Evolutionary conservation across 1,140 invertebrate species (phyloP).

Genomic region (Scylla paramamosain): DNA sequence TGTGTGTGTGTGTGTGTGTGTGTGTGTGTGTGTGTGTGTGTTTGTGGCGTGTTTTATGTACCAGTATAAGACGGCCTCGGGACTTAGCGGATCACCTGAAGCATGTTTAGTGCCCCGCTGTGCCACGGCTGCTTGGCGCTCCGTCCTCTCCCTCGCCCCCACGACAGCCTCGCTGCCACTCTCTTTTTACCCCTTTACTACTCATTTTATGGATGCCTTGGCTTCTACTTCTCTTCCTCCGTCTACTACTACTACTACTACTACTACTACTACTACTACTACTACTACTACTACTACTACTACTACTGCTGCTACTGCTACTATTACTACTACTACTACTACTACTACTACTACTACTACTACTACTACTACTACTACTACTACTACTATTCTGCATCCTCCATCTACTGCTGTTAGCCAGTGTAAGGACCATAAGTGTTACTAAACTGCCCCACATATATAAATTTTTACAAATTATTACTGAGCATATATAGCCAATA

Average conservation of each 20-base stretch:
- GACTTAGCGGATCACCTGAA: not conserved
- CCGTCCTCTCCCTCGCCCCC: not conserved
- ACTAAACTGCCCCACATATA: too few relatives aligned
- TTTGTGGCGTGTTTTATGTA: not conserved
- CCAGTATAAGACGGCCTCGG: not conserved
- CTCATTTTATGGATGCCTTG: not conserved
- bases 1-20: too few relatives aligned
- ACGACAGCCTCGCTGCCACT: not conserved
- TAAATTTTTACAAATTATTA: too few relatives aligned
- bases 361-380: not conserved
- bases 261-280: not conserved
- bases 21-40: too few relatives aligned
- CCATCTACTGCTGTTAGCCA: too few relatives aligned
- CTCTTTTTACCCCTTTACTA: not conserved
- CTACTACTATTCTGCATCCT: not conserved
- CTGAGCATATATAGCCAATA: too few relatives aligned
- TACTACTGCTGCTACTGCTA: not conserved
- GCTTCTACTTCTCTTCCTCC: not conserved
- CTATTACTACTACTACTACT: not conserved
- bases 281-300: conserved; percentile 3
- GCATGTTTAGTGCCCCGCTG: not conserved
- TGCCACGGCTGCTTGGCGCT: not conserved
- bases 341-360: not conserved
- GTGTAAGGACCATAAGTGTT: too few relatives aligned
- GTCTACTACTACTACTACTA: not conserved